A percentile compares a stretch with the other conserved stretches of the same genome.
Evolutionary conservation across 2,888 invertebrate species (phyloP).

Genomic region (Dilophus febrilis): DNA sequence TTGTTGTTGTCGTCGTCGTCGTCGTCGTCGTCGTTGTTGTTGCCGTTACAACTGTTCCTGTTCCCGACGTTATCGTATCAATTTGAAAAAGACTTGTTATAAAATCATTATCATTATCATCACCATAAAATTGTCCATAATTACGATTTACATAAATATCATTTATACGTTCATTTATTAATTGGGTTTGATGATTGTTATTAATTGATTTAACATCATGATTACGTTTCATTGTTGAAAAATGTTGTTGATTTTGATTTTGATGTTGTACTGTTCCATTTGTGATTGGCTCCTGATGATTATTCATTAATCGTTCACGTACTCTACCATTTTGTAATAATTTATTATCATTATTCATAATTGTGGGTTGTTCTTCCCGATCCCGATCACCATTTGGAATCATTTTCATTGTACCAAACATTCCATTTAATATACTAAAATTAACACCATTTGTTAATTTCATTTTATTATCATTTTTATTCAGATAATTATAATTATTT

Average conservation of each 20-base stretch:
- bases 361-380: background rate
- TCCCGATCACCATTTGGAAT: background rate
- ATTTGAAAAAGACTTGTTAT: no score
- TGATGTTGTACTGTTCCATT: background rate
- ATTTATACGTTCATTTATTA: slow-evolving; percentile 10
- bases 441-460: slow-evolving; percentile 8
- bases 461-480: slow-evolving; percentile 6
- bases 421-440: slow-evolving; percentile 1
- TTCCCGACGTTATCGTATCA: no score
- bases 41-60: no score
- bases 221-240: background rate
- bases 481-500: background rate
- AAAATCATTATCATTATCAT: slow-evolving; percentile 5
- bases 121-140: slow-evolving; percentile 1
- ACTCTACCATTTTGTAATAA: background rate
- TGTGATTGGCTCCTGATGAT: background rate
- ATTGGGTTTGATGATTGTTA: background rate
- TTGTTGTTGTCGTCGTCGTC: background rate
- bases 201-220: background rate
- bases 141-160: slow-evolving; percentile 14
- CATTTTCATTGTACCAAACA: background rate
- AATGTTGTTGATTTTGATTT: background rate
- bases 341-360: background rate
- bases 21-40: background rate
- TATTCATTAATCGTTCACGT: background rate